These are phyloP conservation scores for Drosophila arawakana DNA, from an alignment of 1,140 invertebrate genomes.

Conservation along the genomic window DNA sequence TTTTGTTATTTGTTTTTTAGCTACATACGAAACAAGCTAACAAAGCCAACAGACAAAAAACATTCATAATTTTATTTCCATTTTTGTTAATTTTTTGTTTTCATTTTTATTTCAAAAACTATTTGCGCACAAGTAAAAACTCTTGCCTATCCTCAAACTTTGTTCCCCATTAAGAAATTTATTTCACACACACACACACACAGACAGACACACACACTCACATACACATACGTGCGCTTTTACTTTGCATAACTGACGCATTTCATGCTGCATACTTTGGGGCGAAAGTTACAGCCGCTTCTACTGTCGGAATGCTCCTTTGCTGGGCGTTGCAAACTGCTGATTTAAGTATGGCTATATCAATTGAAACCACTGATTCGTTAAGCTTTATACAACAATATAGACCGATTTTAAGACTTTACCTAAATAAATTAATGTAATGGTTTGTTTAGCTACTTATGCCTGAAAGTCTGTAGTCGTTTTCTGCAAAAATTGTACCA, in stretches of 20 bases:
- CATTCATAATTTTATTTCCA: slow-evolving; percentile 72
- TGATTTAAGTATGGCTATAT: neutral
- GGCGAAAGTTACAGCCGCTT: slow-evolving; percentile 11
- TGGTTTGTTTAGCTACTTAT: too few species aligned
- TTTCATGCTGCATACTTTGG: slow-evolving; percentile 52
- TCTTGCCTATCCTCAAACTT: slow-evolving; percentile 16
- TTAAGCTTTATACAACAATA: too few species aligned
- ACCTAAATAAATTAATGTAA: too few species aligned
- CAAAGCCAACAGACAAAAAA: slow-evolving; percentile 45
- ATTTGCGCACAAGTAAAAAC: slow-evolving; percentile 56
- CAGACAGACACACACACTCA: slow-evolving; percentile 11
- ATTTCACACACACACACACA: slow-evolving; percentile 41
- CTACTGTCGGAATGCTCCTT: slow-evolving; percentile 3
- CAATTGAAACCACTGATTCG: neutral
- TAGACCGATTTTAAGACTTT: too few species aligned
- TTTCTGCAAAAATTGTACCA: too few species aligned
- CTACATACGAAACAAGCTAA: slow-evolving; percentile 45
- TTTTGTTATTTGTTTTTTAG: slow-evolving; percentile 40
- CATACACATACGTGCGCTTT: slow-evolving; percentile 14
- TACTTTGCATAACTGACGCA: slow-evolving; percentile 43
- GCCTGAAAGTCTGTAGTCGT: too few species aligned
- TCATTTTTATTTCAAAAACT: slow-evolving; percentile 41
- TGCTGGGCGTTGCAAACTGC: neutral
- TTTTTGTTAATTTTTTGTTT: slow-evolving; percentile 34
- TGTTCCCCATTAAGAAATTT: slow-evolving; percentile 49